phyloP scores from a whole-genome alignment of 2,888 invertebrate genomes.

The Drosophila affinis region DNA sequence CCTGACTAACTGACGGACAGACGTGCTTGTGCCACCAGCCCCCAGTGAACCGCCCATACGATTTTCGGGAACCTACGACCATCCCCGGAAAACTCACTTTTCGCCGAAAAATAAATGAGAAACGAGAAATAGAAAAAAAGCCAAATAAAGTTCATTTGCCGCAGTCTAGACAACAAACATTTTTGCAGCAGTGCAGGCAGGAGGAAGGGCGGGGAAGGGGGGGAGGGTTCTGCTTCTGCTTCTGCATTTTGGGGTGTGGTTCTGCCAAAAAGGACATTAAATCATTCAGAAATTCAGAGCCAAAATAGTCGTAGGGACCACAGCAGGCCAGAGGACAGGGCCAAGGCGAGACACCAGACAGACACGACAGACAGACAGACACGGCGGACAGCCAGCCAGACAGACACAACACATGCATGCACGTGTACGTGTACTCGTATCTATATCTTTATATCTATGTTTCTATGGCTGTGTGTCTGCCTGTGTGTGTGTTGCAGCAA shows the following conservation, averaged over 20 bases:
- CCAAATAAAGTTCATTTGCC: conserved; percentile 70
- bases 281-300: conserved; percentile 65
- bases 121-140: conserved; percentile 17
- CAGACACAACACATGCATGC: neutral
- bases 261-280: conserved; percentile 77
- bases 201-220: conserved; percentile 39
- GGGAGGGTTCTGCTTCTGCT: neutral
- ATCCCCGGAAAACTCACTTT: conserved; percentile 67
- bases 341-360: conserved; percentile 58
- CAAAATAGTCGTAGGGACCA: conserved; percentile 32
- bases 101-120: conserved; percentile 48
- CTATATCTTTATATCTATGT: conserved; percentile 20
- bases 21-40: no score
- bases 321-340: conserved; percentile 30
- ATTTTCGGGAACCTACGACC: conserved; percentile 19
- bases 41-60: no score
- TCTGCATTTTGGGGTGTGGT: conserved; percentile 50
- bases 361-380: conserved; percentile 28
- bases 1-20: conserved; percentile 27
- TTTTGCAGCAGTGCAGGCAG: conserved; percentile 49
- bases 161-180: conserved; percentile 75
- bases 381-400: conserved; percentile 46
- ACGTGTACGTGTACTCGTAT: conserved; percentile 19
- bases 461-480: conserved; percentile 14
- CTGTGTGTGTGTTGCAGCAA: conserved; percentile 64